Base-by-base conservation (phyloP, 2,888 invertebrate genomes). In the Serrognathus titanus region DNA sequence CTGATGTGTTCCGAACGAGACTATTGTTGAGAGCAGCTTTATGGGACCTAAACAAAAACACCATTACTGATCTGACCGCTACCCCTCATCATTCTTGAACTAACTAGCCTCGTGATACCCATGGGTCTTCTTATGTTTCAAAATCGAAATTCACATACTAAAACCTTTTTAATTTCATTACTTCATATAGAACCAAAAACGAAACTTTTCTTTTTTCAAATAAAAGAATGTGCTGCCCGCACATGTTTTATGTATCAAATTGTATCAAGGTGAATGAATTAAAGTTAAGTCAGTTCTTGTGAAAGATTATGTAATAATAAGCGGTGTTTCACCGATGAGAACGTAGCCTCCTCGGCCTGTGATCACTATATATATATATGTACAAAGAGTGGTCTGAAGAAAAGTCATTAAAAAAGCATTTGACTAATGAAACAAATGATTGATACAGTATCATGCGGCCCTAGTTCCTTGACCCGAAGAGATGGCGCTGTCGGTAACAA, bases 351-450 rank as follows among this genome's bases (percentile, higher is more conserved):
- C 10, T n/a, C 10, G 39, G 39, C 39, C 11, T 11, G 11, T n/a
- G 39, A 39, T 39, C 39, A 16, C 16, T 31, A 31, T 7, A 31
- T 31, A 31, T 40, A 35, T 47, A 48, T 47, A 40, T 48, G 48
- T 36, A 36, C 41, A 20, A 51, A 46, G 51, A 51, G 47, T 48
- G 57, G 55, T 51, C 61, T 64, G 65, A 67, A 68, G 66, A 67
- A 16, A 68, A 68, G 72, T 72, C 72, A 72, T 72, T 73, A 71
- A 72, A 72, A 72, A 72, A 69, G 69, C 70, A 73, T 72, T 72
- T 72, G 71, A 72, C 73, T 73, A 73, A 73, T 73, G 72, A 72
- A 72, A 72, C 70, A 71, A 71, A 71, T 73, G 73, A 73, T 73
- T 73, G 72, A 73, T 73, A 71, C 71, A 68, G 67, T 71, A 71